phyloP scores from a whole-genome alignment of 2,888 invertebrate genomes.

The Standfussiana lucernea region DNA sequence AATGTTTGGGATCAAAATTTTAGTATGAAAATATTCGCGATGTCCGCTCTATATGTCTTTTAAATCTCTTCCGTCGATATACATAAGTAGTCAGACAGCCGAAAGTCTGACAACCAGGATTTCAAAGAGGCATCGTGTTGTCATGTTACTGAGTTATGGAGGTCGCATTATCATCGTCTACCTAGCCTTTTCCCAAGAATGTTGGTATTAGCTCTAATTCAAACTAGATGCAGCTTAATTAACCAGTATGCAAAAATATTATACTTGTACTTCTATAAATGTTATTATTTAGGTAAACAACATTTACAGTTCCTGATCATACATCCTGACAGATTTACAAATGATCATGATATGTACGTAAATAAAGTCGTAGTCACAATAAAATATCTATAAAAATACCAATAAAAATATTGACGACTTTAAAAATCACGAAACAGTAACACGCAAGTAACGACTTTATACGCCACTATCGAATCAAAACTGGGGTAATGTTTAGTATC shows the following conservation, averaged over 20 bases:
- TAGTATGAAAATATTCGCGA: too few species aligned
- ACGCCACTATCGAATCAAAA: constrained; percentile 9
- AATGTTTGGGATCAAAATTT: too few species aligned
- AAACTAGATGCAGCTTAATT: neutral
- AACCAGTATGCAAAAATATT: neutral
- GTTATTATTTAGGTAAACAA: neutral
- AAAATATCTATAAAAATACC: constrained; percentile 25
- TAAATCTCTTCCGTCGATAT: too few species aligned
- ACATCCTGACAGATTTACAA: neutral
- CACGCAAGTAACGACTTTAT: constrained; percentile 16
- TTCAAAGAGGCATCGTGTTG: too few species aligned
- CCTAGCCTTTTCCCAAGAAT: too few species aligned
- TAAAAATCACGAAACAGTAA: constrained; percentile 27
- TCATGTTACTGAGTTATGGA: too few species aligned
- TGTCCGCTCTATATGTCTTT: too few species aligned
- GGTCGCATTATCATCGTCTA: too few species aligned
- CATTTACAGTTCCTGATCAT: neutral
- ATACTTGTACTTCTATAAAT: too few species aligned
- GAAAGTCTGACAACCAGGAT: too few species aligned
- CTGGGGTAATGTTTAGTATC: constrained; percentile 45
- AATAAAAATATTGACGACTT: constrained; percentile 45
- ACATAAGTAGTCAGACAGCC: too few species aligned
- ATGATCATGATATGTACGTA: neutral
- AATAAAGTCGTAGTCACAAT: constrained; percentile 23
- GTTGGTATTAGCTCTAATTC: too few species aligned